Evolutionary conservation across 1,140 invertebrate genomes (phyloP), one percentile per base, ranked within the genome.

Genomic region (Tetragonula clypearis): DNA sequence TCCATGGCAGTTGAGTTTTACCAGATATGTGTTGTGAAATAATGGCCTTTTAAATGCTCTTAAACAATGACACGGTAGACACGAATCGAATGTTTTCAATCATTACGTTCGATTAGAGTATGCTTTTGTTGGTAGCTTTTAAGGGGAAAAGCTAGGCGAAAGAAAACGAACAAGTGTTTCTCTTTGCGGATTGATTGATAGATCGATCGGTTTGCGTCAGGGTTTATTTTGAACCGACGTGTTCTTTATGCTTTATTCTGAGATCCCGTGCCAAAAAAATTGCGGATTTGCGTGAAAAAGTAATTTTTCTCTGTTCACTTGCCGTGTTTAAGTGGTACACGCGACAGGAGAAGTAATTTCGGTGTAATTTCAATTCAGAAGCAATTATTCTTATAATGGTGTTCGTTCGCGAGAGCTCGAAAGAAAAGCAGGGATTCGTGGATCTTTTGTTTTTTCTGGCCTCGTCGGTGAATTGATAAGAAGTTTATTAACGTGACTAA

Each of bases 121-220:
- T 53, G 26, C 19, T 41, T 60, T 41, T 79, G 82, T 71, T 79
- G 55, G 66, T 65, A 56, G 72, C 49, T 85, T 74, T 41, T 79
- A 68, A 75, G 65, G 62, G 77, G 75, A 62, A 79, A 71, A 66
- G n/a, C 9, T 9, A 19, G 23, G 62, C 56, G 35, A n/a, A 26
- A 86, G 77, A 88, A 86, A 80, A 75, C 60, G 79, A 79, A 81
- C 80, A 69, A 80, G 79, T 73, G 58, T 75, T 82, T 62, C 68
- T 62, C 65, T 86, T 82, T 62, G 23, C 74, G 56, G 85, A 86
- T 89, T 81, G 82, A 90, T 90, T 76, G 88, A 87, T 85, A 80
- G 75, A 89, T 89, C 87, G 77, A 87, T 84, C 79, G 60, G 49
- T 53, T 82, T 85, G 76, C 88, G 86, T 90, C 86, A 90, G 56